Percentiles rank a stretch among this genome's conserved stretches.
phyloP scores from a whole-genome alignment of 1,140 invertebrate species.

The Maconellicoccus hirsutus region DNA sequence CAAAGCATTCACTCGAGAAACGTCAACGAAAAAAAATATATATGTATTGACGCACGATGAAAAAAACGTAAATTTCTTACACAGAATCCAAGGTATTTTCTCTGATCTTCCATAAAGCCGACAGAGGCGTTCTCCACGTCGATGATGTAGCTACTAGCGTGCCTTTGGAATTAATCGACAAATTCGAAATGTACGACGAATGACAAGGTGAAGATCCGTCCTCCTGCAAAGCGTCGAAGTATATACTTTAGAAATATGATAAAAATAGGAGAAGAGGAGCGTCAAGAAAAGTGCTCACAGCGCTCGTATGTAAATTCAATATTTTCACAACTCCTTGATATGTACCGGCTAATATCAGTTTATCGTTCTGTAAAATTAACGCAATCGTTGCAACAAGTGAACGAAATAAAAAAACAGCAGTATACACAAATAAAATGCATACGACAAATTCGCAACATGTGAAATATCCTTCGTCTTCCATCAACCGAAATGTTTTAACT shows the following conservation, averaged over 20 bases:
- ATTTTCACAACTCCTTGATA: constrained; percentile 76
- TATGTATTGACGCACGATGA: not conserved
- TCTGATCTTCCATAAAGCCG: constrained; percentile 70
- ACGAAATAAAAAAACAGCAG: not conserved
- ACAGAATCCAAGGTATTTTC: constrained; percentile 56
- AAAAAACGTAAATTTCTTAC: constrained; percentile 33
- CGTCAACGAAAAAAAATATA: not conserved
- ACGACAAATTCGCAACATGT: constrained; percentile 69
- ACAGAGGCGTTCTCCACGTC: constrained; percentile 67
- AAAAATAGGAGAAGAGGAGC: not conserved
- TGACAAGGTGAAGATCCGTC: constrained; percentile 64
- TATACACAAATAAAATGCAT: constrained; percentile 33
- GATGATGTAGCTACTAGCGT: constrained; percentile 73
- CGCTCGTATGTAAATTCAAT: constrained; percentile 67
- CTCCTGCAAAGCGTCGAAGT: constrained; percentile 39
- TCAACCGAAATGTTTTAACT: constrained; percentile 63
- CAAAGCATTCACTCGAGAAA: not conserved
- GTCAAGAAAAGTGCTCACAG: constrained; percentile 34
- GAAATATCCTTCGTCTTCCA: constrained; percentile 64
- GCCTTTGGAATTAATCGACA: constrained; percentile 60
- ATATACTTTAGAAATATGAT: not conserved
- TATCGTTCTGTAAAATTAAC: constrained; percentile 45
- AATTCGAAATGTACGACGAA: constrained; percentile 67
- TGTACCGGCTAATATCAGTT: constrained; percentile 72
- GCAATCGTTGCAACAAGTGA: constrained; percentile 25